phyloP scores from a whole-genome alignment of 2,113 vertebrate species.

The Rhynchomys soricoides region DNA sequence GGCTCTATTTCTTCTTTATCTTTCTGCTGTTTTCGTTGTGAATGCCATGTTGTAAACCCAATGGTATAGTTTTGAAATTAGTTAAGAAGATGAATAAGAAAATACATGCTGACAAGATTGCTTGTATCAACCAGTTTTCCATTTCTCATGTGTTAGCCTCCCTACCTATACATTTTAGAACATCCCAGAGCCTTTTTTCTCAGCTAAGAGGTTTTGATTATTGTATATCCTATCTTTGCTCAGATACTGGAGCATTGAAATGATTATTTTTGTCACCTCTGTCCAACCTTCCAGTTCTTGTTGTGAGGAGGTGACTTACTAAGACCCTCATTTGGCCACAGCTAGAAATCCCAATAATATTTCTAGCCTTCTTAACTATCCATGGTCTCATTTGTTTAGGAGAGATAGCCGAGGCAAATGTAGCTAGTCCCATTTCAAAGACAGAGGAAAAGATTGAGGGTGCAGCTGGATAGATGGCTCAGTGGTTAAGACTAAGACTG shows the following conservation, averaged over 20 bases:
- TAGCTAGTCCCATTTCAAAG: background rate
- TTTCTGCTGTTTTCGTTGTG: background rate
- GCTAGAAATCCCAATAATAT: background rate
- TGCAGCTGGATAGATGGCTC: no score
- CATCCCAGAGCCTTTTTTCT: slow-evolving; percentile 22
- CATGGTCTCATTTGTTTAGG: background rate
- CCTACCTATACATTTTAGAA: background rate
- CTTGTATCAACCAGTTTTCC: background rate
- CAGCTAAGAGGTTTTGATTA: background rate
- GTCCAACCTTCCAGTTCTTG: background rate
- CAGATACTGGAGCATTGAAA: background rate
- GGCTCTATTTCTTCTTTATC: background rate
- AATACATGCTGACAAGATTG: background rate
- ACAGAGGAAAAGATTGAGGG: background rate
- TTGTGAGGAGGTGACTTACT: background rate
- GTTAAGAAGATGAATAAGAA: slow-evolving; percentile 4
- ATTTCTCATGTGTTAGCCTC: background rate
- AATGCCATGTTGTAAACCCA: background rate
- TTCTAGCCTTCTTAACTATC: background rate
- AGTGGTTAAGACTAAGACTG: background rate
- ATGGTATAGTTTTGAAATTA: slow-evolving; percentile 8
- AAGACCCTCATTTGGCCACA: background rate
- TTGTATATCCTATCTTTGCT: background rate
- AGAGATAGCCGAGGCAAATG: background rate
- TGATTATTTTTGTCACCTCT: background rate